Percentiles rank a stretch among this genome's conserved stretches.
phyloP scores from a whole-genome alignment of 2,888 invertebrate genomes.

The Agonopterix heracliana region DNA sequence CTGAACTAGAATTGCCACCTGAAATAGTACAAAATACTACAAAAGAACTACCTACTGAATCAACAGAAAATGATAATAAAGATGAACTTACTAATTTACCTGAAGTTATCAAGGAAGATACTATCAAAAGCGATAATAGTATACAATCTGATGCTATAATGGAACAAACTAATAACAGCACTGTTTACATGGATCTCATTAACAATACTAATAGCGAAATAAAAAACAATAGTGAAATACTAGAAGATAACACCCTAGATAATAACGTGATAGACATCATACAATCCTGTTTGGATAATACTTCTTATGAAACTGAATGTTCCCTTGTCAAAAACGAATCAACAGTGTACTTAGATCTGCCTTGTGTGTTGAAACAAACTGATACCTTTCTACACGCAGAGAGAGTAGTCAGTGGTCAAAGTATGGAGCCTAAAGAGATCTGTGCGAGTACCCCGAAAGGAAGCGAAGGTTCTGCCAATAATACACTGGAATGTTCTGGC shows the following conservation, averaged over 20 bases:
- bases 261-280: slow-evolving; percentile 29
- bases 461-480: slow-evolving; percentile 43
- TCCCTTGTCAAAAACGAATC: slow-evolving; percentile 47
- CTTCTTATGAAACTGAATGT: slow-evolving; percentile 20
- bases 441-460: slow-evolving; percentile 55
- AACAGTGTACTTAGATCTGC: slow-evolving; percentile 62
- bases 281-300: slow-evolving; percentile 28
- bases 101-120: slow-evolving; percentile 1
- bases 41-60: slow-evolving; percentile 14
- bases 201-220: slow-evolving; percentile 42
- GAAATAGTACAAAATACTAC: slow-evolving; percentile 57
- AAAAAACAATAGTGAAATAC: slow-evolving; percentile 31
- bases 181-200: slow-evolving; percentile 60
- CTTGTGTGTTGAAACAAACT: slow-evolving; percentile 46
- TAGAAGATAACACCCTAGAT: slow-evolving; percentile 30
- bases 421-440: slow-evolving; percentile 25
- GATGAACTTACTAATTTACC: not conserved
- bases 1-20: slow-evolving; percentile 38
- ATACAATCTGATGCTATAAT: not conserved
- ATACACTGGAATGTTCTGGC: slow-evolving; percentile 30
- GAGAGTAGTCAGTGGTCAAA: slow-evolving; percentile 32
- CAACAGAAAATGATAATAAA: slow-evolving; percentile 5
- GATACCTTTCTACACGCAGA: slow-evolving; percentile 51
- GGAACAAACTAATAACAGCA: slow-evolving; percentile 34
- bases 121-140: not conserved